These are phyloP conservation scores for Gymnarchus niloticus DNA, from an alignment of 2,113 vertebrate genomes.

Conservation along the genomic window DNA sequence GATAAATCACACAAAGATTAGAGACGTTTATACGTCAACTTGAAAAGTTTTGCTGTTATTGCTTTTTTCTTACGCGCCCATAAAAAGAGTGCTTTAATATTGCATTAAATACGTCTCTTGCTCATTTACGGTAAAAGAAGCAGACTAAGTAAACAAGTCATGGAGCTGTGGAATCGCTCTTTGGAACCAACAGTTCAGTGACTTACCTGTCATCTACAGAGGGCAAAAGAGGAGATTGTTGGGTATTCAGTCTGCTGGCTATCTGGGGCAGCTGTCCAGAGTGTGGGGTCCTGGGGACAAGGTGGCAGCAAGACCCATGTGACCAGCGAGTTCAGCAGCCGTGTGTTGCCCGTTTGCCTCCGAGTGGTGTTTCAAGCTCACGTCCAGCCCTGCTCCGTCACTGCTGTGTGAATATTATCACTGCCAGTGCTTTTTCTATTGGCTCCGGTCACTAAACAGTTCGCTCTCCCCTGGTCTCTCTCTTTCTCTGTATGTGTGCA, in stretches of 20 bases:
- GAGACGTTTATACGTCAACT: background rate
- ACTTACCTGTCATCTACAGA: constrained; percentile 27
- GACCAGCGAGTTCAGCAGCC: constrained; percentile 43
- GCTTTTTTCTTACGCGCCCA: too few relatives aligned
- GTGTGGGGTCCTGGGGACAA: constrained; percentile 50
- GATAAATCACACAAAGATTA: background rate
- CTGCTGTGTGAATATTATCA: constrained; percentile 59
- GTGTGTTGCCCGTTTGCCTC: constrained; percentile 31
- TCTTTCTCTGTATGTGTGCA: constrained; percentile 24
- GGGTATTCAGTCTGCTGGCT: constrained; percentile 27
- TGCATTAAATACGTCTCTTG: background rate
- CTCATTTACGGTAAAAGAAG: background rate
- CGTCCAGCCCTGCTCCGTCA: constrained; percentile 60
- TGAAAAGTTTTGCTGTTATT: background rate
- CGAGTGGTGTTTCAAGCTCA: constrained; percentile 39
- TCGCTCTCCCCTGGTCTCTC: constrained; percentile 32
- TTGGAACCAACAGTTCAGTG: background rate
- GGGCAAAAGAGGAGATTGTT: background rate
- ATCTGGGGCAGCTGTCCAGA: constrained; percentile 48
- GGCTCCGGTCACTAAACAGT: constrained; percentile 64
- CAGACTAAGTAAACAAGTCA: background rate
- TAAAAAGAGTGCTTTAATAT: background rate
- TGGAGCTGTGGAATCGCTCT: background rate
- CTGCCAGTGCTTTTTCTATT: constrained; percentile 63
- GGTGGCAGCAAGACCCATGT: constrained; percentile 62